Conservation (phyloP, 1,140 invertebrate genomes). For the Drosophila orena region DNA sequence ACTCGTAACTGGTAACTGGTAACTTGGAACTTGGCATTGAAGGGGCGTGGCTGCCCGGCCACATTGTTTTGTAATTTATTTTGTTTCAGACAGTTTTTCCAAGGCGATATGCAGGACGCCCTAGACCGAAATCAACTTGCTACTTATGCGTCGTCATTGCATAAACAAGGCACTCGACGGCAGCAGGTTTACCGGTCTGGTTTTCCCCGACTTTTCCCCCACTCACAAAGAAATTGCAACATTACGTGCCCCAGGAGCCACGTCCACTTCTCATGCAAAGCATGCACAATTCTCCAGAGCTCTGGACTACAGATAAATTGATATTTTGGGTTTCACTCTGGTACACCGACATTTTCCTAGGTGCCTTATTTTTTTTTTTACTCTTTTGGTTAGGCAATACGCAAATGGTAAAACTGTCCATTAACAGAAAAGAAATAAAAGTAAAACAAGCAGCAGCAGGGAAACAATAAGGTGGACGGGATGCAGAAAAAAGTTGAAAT, state of each 20-base stretch:
- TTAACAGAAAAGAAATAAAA: slow-evolving; percentile 38
- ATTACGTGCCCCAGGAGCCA: slow-evolving; percentile 55
- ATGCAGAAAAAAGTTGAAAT: slow-evolving; percentile 48
- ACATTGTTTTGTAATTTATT: slow-evolving; percentile 83
- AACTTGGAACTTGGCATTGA: slow-evolving; percentile 25
- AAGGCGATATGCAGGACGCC: slow-evolving; percentile 33
- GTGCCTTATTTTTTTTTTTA: background rate
- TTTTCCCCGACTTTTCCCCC: slow-evolving; percentile 13
- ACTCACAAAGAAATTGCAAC: slow-evolving; percentile 67
- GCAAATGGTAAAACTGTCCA: slow-evolving; percentile 67
- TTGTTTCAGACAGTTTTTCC: slow-evolving; percentile 76
- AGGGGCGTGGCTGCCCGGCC: slow-evolving; percentile 19
- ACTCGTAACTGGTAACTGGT: slow-evolving; percentile 7
- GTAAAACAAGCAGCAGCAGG: slow-evolving; percentile 15
- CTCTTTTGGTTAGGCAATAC: slow-evolving; percentile 45
- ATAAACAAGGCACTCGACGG: slow-evolving; percentile 50
- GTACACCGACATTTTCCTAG: slow-evolving; percentile 49
- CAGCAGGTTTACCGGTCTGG: slow-evolving; percentile 21
- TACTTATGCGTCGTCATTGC: slow-evolving; percentile 80
- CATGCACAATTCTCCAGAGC: slow-evolving; percentile 57
- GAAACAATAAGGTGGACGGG: slow-evolving; percentile 40
- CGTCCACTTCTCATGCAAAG: slow-evolving; percentile 68
- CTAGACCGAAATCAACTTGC: slow-evolving; percentile 55
- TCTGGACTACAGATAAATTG: slow-evolving; percentile 74
- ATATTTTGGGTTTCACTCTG: slow-evolving; percentile 64